phyloP scores from a whole-genome alignment of 2,888 invertebrate species.

The Platycnemis pennipes region DNA sequence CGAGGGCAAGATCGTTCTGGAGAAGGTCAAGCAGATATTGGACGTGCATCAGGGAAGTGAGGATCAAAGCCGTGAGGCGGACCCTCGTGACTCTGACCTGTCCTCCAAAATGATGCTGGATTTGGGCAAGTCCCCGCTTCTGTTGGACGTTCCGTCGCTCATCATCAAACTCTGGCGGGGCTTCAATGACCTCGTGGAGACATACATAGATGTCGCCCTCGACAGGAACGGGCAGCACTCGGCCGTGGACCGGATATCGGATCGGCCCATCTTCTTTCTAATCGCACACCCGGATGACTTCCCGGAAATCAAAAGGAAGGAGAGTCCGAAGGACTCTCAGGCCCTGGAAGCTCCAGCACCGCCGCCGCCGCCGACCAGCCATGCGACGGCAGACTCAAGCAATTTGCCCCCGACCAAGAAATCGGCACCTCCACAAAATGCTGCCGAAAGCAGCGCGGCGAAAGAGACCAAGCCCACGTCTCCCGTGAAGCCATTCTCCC shows the following conservation, averaged over 20 bases:
- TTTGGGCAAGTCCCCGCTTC: slow-evolving; percentile 71
- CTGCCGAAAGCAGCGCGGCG: neutral
- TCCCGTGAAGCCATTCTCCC: slow-evolving; percentile 10
- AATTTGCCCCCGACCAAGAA: neutral
- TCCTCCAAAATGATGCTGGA: slow-evolving; percentile 72
- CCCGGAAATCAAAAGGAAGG: slow-evolving; percentile 77
- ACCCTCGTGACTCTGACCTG: slow-evolving; percentile 70
- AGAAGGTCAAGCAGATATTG: slow-evolving; percentile 75
- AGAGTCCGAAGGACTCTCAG: slow-evolving; percentile 72
- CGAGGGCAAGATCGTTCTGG: slow-evolving; percentile 75
- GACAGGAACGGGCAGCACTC: slow-evolving; percentile 80
- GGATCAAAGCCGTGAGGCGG: slow-evolving; percentile 16
- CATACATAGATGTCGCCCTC: slow-evolving; percentile 80
- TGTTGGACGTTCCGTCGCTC: slow-evolving; percentile 73
- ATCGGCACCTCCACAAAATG: neutral
- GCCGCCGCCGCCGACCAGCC: neutral
- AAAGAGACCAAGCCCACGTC: neutral
- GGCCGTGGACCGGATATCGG: slow-evolving; percentile 77
- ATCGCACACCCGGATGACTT: slow-evolving; percentile 82
- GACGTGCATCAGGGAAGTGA: slow-evolving; percentile 71
- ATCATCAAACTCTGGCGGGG: slow-evolving; percentile 76
- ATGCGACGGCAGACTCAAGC: neutral
- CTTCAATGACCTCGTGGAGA: slow-evolving; percentile 80
- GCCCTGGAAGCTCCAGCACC: neutral
- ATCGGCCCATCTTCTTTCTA: slow-evolving; percentile 82